Conservation (phyloP, 2,888 invertebrate genomes). For the Cremastinae sp. region DNA sequence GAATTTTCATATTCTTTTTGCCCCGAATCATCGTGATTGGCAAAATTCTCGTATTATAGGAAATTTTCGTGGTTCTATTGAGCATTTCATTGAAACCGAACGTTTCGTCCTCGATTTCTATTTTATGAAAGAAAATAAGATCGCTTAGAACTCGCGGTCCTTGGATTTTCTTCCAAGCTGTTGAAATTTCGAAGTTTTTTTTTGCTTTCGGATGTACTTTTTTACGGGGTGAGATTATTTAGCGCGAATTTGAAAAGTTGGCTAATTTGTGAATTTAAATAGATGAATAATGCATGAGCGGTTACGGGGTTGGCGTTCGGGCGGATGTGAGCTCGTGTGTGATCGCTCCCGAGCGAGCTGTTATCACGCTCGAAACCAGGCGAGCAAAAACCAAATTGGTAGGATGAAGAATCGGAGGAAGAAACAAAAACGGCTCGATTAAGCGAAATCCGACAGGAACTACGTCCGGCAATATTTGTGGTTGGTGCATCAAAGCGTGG, state of each 20-base stretch:
- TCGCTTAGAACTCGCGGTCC: too few species aligned
- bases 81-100: too few species aligned
- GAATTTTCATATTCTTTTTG: too few species aligned
- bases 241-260: constrained; percentile 23
- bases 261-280: constrained; percentile 43
- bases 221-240: not conserved
- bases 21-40: too few species aligned
- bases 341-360: constrained; percentile 20
- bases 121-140: too few species aligned
- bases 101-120: too few species aligned
- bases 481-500: constrained; percentile 6
- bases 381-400: constrained; percentile 12
- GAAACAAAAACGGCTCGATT: constrained; percentile 21
- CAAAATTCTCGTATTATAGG: not conserved
- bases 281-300: constrained; percentile 47
- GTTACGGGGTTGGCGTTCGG: constrained; percentile 2
- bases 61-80: too few species aligned
- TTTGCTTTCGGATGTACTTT: not conserved
- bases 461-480: constrained; percentile 1
- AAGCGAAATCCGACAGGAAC: constrained; percentile 20
- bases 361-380: constrained; percentile 5
- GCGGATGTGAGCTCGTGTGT: not conserved
- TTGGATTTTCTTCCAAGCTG: not conserved
- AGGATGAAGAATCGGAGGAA: constrained; percentile 37
- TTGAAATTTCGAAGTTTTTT: too few species aligned